Conservation (phyloP, 2,797 vertebrate genomes). For the Tamandua tetradactyla region DNA sequence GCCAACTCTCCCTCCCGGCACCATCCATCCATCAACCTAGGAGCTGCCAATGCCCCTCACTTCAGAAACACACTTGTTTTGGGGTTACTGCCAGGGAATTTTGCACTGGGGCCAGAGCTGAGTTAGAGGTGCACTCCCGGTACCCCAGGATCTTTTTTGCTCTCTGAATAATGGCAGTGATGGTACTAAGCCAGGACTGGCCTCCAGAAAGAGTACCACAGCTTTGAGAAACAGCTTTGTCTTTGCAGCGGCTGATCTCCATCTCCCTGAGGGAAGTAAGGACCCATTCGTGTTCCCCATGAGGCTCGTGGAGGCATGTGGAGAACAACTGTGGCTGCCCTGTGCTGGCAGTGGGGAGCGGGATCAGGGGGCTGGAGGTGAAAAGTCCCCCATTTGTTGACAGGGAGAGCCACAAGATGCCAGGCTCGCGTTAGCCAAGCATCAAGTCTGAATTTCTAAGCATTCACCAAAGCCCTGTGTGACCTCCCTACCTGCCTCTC, state of each 20-base stretch:
- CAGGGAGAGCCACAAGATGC: neutral
- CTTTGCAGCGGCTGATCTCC: conserved; percentile 56
- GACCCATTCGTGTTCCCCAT: conserved; percentile 62
- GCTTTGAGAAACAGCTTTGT: conserved; percentile 61
- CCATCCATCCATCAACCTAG: neutral
- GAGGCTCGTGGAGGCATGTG: neutral
- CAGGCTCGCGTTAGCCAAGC: too few relatives aligned
- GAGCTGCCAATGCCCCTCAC: neutral
- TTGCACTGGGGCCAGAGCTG: neutral
- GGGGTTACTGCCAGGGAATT: neutral
- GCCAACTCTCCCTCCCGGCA: neutral
- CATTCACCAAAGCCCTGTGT: neutral
- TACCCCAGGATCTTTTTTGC: neutral
- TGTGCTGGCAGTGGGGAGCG: neutral
- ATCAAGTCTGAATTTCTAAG: neutral
- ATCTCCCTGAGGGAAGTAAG: conserved; percentile 64
- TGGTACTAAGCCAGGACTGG: neutral
- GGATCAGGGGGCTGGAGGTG: neutral
- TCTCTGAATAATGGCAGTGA: conserved; percentile 47
- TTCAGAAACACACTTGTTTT: neutral
- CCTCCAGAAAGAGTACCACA: conserved; percentile 46
- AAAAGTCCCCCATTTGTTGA: too few relatives aligned
- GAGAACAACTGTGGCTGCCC: neutral
- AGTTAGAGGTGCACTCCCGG: neutral
- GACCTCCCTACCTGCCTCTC: neutral